Percentiles rank a stretch among this genome's conserved stretches.
These are phyloP conservation scores for Kobus ellipsiprymnus DNA, from an alignment of 2,113 vertebrate genomes.

Conservation along the genomic window DNA sequence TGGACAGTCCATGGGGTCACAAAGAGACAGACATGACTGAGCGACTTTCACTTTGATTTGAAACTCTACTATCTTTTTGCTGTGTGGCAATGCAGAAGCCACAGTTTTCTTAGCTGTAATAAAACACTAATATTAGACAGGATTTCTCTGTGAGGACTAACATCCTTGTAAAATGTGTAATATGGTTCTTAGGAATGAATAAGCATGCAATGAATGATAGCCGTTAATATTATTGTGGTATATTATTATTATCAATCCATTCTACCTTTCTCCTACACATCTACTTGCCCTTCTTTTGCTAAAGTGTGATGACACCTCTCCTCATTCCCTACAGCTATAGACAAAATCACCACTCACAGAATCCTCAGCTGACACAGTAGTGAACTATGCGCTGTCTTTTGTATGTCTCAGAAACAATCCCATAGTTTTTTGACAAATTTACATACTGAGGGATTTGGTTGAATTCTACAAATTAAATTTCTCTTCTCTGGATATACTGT, in stretches of 20 bases:
- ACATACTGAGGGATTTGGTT: slow-evolving; percentile 22
- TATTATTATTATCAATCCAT: neutral
- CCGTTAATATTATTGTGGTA: neutral
- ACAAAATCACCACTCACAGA: neutral
- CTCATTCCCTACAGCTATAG: neutral
- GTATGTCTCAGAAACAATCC: slow-evolving; percentile 28
- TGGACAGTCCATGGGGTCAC: neutral
- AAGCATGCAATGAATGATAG: neutral
- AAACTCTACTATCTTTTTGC: neutral
- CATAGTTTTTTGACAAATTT: slow-evolving; percentile 22
- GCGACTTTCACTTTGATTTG: neutral
- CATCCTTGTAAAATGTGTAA: neutral
- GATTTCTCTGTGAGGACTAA: neutral
- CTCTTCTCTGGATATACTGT: neutral
- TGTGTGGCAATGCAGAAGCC: neutral
- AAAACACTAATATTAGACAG: neutral
- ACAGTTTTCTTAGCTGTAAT: neutral
- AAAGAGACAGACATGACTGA: neutral
- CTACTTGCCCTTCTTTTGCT: neutral
- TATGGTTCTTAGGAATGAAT: neutral
- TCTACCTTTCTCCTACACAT: neutral
- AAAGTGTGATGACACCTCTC: neutral
- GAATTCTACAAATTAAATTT: slow-evolving; percentile 55
- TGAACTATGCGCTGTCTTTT: neutral
- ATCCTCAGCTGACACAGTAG: neutral